Conservation (phyloP, 2,113 vertebrate species). For the Origma solitaria region DNA sequence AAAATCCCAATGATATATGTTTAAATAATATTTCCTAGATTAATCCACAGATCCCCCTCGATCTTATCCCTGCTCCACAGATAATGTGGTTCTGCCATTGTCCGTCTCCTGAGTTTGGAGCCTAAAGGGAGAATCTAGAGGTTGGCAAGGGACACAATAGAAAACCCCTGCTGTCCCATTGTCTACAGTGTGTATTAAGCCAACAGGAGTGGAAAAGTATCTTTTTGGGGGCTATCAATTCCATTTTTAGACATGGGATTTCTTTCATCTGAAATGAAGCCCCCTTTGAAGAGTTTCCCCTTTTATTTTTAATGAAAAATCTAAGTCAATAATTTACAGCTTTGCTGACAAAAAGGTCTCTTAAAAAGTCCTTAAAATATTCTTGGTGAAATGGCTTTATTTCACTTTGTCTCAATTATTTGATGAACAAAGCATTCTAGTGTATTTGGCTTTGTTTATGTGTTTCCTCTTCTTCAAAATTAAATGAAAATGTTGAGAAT, state of each 20-base stretch:
- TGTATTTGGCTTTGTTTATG: not conserved
- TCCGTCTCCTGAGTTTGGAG: not conserved
- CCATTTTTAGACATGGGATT: not conserved
- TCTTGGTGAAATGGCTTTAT: not conserved
- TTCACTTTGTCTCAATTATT: not conserved
- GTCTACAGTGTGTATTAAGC: not conserved
- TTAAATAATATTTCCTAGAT: not conserved
- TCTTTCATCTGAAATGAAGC: not conserved
- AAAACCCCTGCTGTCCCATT: not conserved
- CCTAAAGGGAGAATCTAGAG: not conserved
- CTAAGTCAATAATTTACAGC: not conserved
- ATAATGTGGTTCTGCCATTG: not conserved
- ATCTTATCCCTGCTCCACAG: not conserved
- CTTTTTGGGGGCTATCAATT: not conserved
- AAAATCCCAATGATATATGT: not conserved
- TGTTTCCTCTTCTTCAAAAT: not conserved
- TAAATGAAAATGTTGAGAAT: not conserved
- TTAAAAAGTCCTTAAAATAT: not conserved
- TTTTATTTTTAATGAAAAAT: slow-evolving; percentile 24
- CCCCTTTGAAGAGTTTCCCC: not conserved
- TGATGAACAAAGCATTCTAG: not conserved
- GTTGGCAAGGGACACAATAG: not conserved
- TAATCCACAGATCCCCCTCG: not conserved
- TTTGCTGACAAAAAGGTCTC: not conserved
- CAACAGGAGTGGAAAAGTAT: not conserved